phyloP scores from a whole-genome alignment of 2,888 invertebrate species.

The Sphaerophoria taeniata region DNA sequence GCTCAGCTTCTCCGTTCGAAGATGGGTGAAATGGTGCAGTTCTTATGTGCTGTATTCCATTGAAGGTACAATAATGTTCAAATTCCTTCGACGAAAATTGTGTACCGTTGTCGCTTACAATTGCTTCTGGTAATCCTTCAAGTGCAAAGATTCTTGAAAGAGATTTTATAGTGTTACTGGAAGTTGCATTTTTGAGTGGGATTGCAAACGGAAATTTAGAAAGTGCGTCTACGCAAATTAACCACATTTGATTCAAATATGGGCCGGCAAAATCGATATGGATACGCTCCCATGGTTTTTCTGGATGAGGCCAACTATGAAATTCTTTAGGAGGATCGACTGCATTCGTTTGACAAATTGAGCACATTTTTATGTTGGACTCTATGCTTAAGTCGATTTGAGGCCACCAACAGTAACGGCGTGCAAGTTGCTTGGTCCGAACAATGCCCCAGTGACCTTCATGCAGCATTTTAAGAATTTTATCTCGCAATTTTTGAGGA shows the following conservation, averaged over 20 bases:
- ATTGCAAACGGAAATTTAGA: too few species aligned
- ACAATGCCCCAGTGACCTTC: slow-evolving; percentile 26
- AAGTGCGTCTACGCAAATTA: too few species aligned
- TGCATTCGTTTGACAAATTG: slow-evolving; percentile 26
- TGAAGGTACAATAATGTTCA: slow-evolving; percentile 43
- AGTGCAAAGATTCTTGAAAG: not conserved
- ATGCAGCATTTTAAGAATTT: slow-evolving; percentile 6
- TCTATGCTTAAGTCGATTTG: slow-evolving; percentile 36
- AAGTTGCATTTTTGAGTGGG: too few species aligned
- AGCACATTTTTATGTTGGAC: slow-evolving; percentile 9
- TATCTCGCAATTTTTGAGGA: not conserved
- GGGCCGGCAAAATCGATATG: too few species aligned
- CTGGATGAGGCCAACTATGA: slow-evolving; percentile 7
- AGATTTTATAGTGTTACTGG: too few species aligned
- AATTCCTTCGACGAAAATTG: slow-evolving; percentile 50
- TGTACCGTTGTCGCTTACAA: slow-evolving; percentile 73
- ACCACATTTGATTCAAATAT: too few species aligned
- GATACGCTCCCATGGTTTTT: slow-evolving; percentile 23
- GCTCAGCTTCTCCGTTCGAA: too few species aligned
- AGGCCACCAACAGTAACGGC: not conserved
- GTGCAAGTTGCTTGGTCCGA: slow-evolving; percentile 41
- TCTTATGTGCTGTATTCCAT: slow-evolving; percentile 21
- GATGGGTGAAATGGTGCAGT: not conserved
- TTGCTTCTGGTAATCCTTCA: slow-evolving; percentile 43
- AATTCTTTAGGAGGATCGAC: slow-evolving; percentile 23